Evolutionary conservation across 2,888 invertebrate species (phyloP).

Genomic region (Spodoptera littoralis): DNA sequence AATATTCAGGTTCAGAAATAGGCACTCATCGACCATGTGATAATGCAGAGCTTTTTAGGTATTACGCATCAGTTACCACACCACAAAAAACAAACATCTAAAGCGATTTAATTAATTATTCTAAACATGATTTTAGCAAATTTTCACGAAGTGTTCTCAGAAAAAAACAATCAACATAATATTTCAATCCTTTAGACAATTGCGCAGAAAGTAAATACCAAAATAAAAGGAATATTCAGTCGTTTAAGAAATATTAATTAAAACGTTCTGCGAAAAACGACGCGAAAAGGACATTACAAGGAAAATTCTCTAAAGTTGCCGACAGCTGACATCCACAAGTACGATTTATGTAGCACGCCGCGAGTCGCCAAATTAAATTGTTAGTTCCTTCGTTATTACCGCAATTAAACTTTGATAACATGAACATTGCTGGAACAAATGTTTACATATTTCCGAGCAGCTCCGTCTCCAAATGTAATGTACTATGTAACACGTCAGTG

Average conservation of each 20-base stretch:
- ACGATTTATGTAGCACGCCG: slow-evolving; percentile 82
- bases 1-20: no score
- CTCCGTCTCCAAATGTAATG: slow-evolving; percentile 42
- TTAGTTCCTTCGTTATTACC: slow-evolving; percentile 84
- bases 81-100: not conserved
- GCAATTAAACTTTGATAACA: slow-evolving; percentile 83
- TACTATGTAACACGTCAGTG: slow-evolving; percentile 50
- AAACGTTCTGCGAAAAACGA: slow-evolving; percentile 84
- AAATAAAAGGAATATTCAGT: slow-evolving; percentile 60
- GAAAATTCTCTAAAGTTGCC: slow-evolving; percentile 83
- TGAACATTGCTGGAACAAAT: slow-evolving; percentile 66
- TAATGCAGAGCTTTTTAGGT: no score
- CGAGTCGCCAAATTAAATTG: slow-evolving; percentile 83
- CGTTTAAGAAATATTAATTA: slow-evolving; percentile 85
- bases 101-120: slow-evolving; percentile 21
- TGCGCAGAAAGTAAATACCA: slow-evolving; percentile 56
- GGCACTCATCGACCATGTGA: no score
- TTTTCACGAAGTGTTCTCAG: slow-evolving; percentile 21
- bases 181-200: slow-evolving; percentile 41
- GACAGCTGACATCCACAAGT: slow-evolving; percentile 87
- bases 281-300: slow-evolving; percentile 85
- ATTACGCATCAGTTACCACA: not conserved
- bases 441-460: slow-evolving; percentile 49
- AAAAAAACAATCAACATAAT: slow-evolving; percentile 46
- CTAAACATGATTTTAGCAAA: slow-evolving; percentile 14